A percentile compares a stretch with the other conserved stretches of the same genome.
Conservation (phyloP, 2,113 vertebrate genomes). For the Sialia sialis region DNA sequence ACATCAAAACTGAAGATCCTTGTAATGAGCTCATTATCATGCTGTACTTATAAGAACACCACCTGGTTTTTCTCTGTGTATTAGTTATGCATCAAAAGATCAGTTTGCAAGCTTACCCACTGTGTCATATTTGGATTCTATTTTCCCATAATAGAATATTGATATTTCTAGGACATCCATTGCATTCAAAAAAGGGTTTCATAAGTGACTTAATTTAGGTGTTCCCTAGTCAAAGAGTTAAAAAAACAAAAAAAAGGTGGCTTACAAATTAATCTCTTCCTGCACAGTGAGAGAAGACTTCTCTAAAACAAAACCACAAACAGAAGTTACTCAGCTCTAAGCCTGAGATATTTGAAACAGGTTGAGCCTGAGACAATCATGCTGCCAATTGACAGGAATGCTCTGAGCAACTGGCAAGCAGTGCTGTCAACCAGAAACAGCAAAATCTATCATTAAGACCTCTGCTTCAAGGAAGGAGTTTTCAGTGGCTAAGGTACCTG, state of each 20-base stretch:
- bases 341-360: background rate
- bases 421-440: background rate
- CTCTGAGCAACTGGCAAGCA: background rate
- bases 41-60: background rate
- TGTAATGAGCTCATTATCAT: conserved; percentile 30
- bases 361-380: background rate
- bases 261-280: background rate
- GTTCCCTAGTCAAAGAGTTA: background rate
- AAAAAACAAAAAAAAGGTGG: background rate
- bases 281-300: background rate
- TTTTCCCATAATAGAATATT: background rate
- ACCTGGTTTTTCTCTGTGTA: background rate
- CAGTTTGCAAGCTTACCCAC: background rate
- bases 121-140: background rate
- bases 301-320: background rate
- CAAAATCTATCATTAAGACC: background rate
- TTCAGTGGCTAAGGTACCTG: background rate
- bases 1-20: conserved; percentile 29
- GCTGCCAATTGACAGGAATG: background rate
- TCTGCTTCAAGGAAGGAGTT: background rate
- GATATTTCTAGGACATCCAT: background rate
- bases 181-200: background rate
- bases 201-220: background rate
- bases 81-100: conserved; percentile 19
- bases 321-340: background rate